These are phyloP conservation scores for Gavia stellata DNA, from an alignment of 2,113 vertebrate species.

Conservation along the genomic window DNA sequence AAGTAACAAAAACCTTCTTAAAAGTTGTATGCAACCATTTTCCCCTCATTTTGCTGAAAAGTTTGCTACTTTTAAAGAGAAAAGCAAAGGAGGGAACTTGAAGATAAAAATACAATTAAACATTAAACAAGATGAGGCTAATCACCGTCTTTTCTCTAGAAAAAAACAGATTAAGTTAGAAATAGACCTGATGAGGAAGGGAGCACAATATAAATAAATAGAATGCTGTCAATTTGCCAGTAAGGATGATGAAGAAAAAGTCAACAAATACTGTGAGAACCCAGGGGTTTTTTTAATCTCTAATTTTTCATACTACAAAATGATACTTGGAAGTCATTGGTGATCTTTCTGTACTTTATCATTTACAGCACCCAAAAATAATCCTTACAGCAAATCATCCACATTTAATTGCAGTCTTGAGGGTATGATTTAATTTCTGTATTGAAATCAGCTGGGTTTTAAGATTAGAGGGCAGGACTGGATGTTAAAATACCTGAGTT, in stretches of 20 bases:
- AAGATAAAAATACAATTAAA: neutral
- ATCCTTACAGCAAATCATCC: neutral
- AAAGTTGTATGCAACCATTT: neutral
- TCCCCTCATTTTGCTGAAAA: neutral
- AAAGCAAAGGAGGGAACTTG: neutral
- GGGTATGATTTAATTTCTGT: neutral
- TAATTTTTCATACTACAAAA: neutral
- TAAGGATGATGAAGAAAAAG: neutral
- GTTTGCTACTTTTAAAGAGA: neutral
- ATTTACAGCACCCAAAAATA: neutral
- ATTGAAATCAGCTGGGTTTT: neutral
- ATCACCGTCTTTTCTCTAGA: neutral
- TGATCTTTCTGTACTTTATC: neutral
- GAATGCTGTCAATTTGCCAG: neutral
- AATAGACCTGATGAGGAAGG: neutral
- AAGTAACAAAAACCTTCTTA: neutral
- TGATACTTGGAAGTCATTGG: neutral
- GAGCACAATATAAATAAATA: neutral
- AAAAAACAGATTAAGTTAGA: neutral
- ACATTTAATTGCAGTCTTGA: neutral
- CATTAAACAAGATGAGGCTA: neutral
- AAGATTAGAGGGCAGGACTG: neutral
- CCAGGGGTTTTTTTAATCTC: neutral
- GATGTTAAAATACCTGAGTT: neutral
- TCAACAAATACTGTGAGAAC: neutral